Conservation (phyloP, 2,888 invertebrate genomes). For the Nemapogon koenigi region DNA sequence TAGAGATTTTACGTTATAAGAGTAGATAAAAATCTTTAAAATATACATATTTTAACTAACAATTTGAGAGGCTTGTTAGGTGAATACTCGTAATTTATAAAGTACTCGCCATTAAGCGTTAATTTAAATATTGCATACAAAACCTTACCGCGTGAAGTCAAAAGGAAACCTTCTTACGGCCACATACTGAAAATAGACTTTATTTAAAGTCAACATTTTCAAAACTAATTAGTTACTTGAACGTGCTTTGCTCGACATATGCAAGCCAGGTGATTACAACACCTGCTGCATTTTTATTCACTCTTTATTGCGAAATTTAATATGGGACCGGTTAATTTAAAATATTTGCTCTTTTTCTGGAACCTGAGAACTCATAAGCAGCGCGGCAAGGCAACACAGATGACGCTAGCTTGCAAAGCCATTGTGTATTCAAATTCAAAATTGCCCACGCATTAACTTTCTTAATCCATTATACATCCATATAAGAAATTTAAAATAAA, state of each 20-base stretch:
- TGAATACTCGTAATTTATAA: too few relatives aligned
- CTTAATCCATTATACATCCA: too few relatives aligned
- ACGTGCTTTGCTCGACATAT: constrained; percentile 38
- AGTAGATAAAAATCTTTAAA: too few relatives aligned
- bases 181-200: too few relatives aligned
- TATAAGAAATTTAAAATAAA: too few relatives aligned
- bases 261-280: constrained; percentile 49
- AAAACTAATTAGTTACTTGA: constrained; percentile 39
- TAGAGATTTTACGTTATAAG: too few relatives aligned
- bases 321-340: constrained; percentile 37
- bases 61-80: too few relatives aligned
- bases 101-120: too few relatives aligned
- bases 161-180: too few relatives aligned
- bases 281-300: constrained; percentile 46
- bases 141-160: too few relatives aligned
- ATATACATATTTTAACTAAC: too few relatives aligned
- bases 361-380: constrained; percentile 42
- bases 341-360: constrained; percentile 30
- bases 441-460: not conserved
- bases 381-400: constrained; percentile 30
- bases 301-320: constrained; percentile 45
- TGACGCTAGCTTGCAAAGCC: constrained; percentile 21
- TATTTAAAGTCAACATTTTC: constrained; percentile 26
- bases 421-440: constrained; percentile 4
- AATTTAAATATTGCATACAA: too few relatives aligned